These are phyloP conservation scores for Tenrec ecaudatus DNA, from an alignment of 2,113 vertebrate genomes.

Conservation along the genomic window DNA sequence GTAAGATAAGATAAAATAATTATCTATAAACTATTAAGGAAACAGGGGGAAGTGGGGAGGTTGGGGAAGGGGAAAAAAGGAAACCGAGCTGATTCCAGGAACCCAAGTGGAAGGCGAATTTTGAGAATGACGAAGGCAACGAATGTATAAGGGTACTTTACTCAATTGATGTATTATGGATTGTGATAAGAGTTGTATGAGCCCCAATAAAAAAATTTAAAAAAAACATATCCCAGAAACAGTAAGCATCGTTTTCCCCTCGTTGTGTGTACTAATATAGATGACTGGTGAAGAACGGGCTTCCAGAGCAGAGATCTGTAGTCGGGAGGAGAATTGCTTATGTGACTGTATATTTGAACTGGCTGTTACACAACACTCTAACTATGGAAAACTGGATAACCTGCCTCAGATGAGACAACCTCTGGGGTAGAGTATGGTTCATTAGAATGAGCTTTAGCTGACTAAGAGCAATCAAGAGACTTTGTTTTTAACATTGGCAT, in stretches of 20 bases:
- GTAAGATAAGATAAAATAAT: too few species aligned
- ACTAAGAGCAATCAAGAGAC: conserved; percentile 60
- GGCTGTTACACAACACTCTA: conserved; percentile 75
- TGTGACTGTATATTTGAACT: conserved; percentile 78
- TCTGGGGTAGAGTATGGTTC: conserved; percentile 49
- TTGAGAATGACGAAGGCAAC: too few species aligned
- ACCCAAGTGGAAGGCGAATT: too few species aligned
- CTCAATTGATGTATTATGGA: too few species aligned
- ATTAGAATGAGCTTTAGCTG: conserved; percentile 66
- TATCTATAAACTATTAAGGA: too few species aligned
- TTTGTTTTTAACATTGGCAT: conserved; percentile 39
- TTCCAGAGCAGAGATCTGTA: conserved; percentile 75
- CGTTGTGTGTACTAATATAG: conserved; percentile 75
- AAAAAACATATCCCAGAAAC: conserved; percentile 65
- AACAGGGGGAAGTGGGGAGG: too few species aligned
- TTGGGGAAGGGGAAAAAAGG: too few species aligned
- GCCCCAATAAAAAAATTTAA: too few species aligned
- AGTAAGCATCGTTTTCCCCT: conserved; percentile 68
- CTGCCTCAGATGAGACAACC: conserved; percentile 62
- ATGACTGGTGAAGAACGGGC: conserved; percentile 76
- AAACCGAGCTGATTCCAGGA: too few species aligned
- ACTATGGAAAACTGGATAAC: conserved; percentile 65
- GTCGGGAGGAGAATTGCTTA: conserved; percentile 71
- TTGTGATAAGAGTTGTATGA: too few species aligned
- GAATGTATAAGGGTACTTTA: too few species aligned